Percentiles rank a stretch among this genome's conserved stretches.
Evolutionary conservation across 2,113 vertebrate genomes (phyloP).

Genomic region (Python bivittatus): DNA sequence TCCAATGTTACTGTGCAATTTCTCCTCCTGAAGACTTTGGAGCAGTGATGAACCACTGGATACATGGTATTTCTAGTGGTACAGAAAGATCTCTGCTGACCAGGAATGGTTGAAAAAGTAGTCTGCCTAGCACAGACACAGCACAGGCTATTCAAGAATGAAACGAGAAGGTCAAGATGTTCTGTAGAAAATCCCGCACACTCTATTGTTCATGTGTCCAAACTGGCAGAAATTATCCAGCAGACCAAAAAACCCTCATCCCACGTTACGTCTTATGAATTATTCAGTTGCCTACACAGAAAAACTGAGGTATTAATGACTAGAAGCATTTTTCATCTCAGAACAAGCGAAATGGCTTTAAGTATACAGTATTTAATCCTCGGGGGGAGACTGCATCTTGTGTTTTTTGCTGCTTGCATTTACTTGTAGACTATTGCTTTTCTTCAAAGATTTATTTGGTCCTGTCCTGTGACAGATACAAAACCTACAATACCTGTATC

Average conservation of each 20-base stretch:
- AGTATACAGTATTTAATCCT: slow-evolving; percentile 38
- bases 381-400: not conserved
- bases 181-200: no score
- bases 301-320: slow-evolving; percentile 40
- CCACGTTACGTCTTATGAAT: slow-evolving; percentile 29
- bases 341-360: slow-evolving; percentile 41
- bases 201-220: not conserved
- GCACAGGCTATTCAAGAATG: not conserved
- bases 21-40: not conserved
- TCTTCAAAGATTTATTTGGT: slow-evolving; percentile 29
- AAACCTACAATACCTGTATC: not conserved
- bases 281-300: slow-evolving; percentile 52
- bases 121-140: not conserved
- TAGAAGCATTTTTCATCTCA: slow-evolving; percentile 37
- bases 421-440: slow-evolving; percentile 15
- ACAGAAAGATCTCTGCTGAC: not conserved
- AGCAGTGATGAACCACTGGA: no score
- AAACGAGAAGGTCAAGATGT: not conserved
- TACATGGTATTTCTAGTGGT: no score
- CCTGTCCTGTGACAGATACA: no score
- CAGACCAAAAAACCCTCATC: rapidly evolving
- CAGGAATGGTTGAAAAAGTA: not conserved
- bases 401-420: slow-evolving; percentile 32
- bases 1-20: not conserved
- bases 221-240: slow-evolving; percentile 37